A percentile compares a stretch with the other conserved stretches of the same genome.
These are phyloP conservation scores for Gymnobelideus leadbeateri DNA, from an alignment of 2,113 vertebrate species.

Conservation along the genomic window DNA sequence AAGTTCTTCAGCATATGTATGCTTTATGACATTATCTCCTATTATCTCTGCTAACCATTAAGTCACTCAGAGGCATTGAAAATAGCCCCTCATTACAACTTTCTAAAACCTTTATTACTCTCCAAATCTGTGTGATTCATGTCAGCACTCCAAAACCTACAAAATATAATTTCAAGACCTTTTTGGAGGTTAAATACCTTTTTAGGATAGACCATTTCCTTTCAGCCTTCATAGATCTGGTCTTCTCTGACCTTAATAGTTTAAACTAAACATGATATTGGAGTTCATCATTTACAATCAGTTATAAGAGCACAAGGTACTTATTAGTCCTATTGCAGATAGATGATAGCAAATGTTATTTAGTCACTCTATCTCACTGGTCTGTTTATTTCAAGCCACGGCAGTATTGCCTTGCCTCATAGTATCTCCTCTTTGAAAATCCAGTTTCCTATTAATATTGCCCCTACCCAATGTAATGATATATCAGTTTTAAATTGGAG, in stretches of 20 bases:
- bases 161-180: background rate
- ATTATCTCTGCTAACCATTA: conserved; percentile 27
- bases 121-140: background rate
- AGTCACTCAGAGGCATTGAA: conserved; percentile 38
- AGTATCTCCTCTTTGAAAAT: conserved; percentile 19
- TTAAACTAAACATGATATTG: conserved; percentile 22
- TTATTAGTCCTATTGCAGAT: conserved; percentile 41
- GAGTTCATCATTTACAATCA: background rate
- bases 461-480: background rate
- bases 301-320: conserved; percentile 58
- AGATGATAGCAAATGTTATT: background rate
- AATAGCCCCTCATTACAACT: conserved; percentile 26
- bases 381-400: background rate
- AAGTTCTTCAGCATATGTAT: conserved; percentile 37
- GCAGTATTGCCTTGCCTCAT: background rate
- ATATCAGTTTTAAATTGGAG: background rate
- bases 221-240: conserved; percentile 49
- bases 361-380: background rate
- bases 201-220: conserved; percentile 14
- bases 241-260: conserved; percentile 2
- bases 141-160: conserved; percentile 25
- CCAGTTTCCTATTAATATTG: conserved; percentile 9
- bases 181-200: conserved; percentile 41
- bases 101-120: conserved; percentile 38
- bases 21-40: conserved; percentile 34